These are phyloP conservation scores for Ornithoptera priamus DNA, from an alignment of 2,888 invertebrate species.

Conservation along the genomic window DNA sequence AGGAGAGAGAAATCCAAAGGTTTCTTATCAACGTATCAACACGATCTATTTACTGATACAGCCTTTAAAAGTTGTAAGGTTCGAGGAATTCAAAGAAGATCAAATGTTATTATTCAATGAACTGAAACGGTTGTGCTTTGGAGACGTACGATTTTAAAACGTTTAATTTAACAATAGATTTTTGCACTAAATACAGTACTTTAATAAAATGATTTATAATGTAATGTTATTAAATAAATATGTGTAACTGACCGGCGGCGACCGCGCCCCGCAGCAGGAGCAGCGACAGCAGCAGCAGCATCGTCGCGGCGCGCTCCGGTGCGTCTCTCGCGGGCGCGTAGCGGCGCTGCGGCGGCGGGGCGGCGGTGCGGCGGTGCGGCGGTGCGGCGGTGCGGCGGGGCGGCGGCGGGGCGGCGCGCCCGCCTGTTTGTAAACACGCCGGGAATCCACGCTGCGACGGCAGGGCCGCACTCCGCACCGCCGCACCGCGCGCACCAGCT, in stretches of 20 bases:
- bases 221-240: not conserved
- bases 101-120: no score
- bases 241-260: not conserved
- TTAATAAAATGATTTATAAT: no score
- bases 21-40: no score
- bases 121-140: no score
- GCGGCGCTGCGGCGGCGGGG: conserved; percentile 32
- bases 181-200: no score
- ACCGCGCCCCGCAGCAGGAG: not conserved
- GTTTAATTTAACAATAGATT: no score
- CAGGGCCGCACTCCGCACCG: conserved; percentile 44
- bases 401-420: conserved; percentile 20
- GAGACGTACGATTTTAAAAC: no score
- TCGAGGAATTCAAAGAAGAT: no score
- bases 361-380: conserved; percentile 23
- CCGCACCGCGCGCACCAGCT: no score
- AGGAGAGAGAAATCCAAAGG: no score
- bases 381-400: conserved; percentile 14
- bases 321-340: conserved; percentile 33
- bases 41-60: no score
- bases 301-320: conserved; percentile 27
- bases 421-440: conserved; percentile 58
- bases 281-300: conserved; percentile 34
- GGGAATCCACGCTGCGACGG: conserved; percentile 36
- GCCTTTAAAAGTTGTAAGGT: no score